These are phyloP conservation scores for Trachurus trachurus DNA, from an alignment of 2,797 vertebrate genomes.

Conservation along the genomic window DNA sequence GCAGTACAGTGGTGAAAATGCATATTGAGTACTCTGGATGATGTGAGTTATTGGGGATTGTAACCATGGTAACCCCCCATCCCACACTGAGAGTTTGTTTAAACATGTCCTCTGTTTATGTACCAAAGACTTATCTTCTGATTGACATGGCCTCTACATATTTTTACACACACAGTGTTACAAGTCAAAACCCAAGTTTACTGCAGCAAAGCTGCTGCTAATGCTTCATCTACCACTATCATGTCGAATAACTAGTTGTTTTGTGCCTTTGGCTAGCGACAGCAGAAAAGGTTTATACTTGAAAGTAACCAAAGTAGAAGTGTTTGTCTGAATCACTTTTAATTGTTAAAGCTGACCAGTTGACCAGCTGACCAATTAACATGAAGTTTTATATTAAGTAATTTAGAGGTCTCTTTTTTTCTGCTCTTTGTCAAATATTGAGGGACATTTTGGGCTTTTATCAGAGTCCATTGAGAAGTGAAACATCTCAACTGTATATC, in stretches of 20 bases:
- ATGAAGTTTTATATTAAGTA: neutral
- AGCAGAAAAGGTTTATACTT: neutral
- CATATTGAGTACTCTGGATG: neutral
- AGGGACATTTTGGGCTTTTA: neutral
- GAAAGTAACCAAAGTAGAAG: neutral
- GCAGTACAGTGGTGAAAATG: neutral
- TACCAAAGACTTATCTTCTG: conserved; percentile 20
- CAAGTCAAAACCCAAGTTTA: conserved; percentile 30
- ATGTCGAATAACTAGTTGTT: neutral
- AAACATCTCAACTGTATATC: neutral
- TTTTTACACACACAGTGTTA: too few species aligned
- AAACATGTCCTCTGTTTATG: neutral
- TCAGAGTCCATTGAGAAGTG: neutral
- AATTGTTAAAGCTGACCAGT: neutral
- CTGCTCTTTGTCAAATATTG: neutral
- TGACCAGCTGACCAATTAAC: neutral
- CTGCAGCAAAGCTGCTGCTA: conserved; percentile 16
- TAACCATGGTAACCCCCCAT: neutral
- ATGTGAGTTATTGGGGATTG: neutral
- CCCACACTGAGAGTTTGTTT: neutral
- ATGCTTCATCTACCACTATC: neutral
- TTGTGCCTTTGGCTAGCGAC: neutral
- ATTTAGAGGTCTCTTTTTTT: neutral
- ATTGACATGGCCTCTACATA: neutral
- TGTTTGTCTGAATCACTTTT: neutral